A percentile compares a stretch with the other conserved stretches of the same genome.
Conservation (phyloP, 2,888 invertebrate species). For the Tethea ocularis region DNA sequence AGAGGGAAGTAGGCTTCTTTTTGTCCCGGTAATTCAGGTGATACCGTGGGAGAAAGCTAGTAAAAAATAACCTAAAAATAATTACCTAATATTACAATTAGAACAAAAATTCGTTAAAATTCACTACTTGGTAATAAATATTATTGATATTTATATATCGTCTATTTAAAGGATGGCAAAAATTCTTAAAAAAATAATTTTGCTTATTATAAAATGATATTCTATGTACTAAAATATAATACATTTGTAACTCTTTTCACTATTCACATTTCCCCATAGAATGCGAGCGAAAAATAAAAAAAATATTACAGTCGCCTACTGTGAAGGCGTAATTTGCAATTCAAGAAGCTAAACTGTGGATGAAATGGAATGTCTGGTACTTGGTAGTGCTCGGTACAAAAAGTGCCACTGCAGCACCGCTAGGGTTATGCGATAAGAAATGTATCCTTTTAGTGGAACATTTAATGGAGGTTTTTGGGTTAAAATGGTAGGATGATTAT, state of each 20-base stretch:
- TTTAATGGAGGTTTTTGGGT: background rate
- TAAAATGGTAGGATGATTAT: background rate
- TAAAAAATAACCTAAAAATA: no score
- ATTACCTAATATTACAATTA: no score
- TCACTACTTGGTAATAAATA: no score
- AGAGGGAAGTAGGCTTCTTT: no score
- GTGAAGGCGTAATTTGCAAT: conserved; percentile 59
- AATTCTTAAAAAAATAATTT: no score
- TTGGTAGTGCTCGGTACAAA: conserved; percentile 27
- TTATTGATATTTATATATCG: no score
- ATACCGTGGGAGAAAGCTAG: no score
- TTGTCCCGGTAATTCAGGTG: no score
- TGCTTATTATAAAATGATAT: no score
- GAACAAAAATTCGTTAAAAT: no score
- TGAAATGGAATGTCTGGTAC: conserved; percentile 23
- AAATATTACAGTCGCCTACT: conserved; percentile 35
- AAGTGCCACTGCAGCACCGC: conserved; percentile 33
- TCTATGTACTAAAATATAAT: no score
- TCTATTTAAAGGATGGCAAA: no score
- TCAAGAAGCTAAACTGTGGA: conserved; percentile 44
- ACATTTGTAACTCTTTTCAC: background rate
- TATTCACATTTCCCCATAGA: background rate
- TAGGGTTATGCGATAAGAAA: conserved; percentile 19
- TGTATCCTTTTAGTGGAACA: background rate
- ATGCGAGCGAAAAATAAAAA: conserved; percentile 15